Evolutionary conservation across 2,888 invertebrate species (phyloP), one percentile per base, ranked within the genome.

Genomic region (Notodonta ziczac): DNA sequence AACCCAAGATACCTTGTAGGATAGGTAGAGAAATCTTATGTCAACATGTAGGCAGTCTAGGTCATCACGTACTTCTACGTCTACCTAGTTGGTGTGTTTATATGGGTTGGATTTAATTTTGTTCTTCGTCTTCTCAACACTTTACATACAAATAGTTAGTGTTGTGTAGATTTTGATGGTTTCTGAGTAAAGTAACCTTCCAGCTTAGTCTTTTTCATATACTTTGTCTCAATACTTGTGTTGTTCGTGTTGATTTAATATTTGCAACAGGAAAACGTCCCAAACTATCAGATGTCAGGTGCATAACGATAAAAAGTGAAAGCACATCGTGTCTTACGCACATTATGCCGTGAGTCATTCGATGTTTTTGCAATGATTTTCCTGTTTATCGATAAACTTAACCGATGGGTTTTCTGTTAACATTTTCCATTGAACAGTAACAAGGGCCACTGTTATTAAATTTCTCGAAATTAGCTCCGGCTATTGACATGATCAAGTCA

Each of bases 281-380:
- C 12, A 10, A 12, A 52, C 9, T 52, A 52, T 32, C 52, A 16
- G 50, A 52, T 13, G 52, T 32, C 52, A 52, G 52, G 55, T 55
- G 14, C 55, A 55, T 40, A 40, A 12, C 32, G 5, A n/a, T 40
- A 40, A 40, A 24, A 59, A 66, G 62, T 67, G 70, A 64, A 51
- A 58, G 50, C 50, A 13, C 54, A 35, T 42, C 24, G 10, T 46
- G 51, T 56, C 32, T 50, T 46, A 24, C 39, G 55, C 51, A 48
- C 50, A 57, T 48, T 57, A 42, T 53, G 24, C 44, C n/a, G 12
- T 40, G 55, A 55, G 40, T 55, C 53, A 53, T 55, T 32, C 53
- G 35, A 40, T 40, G 55, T 55, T 55, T 55, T 40, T 55, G 55
- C 40, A 14, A 39, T 8, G 4, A 55, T 55, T 55, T 55, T 55